Evolutionary conservation across 2,113 vertebrate species (phyloP).

Genomic region (Ophiodon elongatus): DNA sequence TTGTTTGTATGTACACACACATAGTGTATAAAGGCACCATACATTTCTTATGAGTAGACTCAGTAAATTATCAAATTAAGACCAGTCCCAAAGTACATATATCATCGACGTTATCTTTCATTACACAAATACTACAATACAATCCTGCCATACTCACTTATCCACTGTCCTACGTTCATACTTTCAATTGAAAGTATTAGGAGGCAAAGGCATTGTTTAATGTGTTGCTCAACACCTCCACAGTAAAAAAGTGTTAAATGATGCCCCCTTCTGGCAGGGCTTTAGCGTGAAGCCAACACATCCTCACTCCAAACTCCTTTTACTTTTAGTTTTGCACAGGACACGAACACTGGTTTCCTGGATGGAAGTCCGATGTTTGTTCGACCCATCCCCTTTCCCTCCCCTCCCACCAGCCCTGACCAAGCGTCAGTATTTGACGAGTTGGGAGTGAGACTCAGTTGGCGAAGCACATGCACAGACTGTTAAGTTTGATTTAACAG

Average conservation of each 20-base stretch:
- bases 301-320: neutral
- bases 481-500: slow-evolving; percentile 8
- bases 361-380: neutral
- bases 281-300: neutral
- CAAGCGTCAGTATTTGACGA: neutral
- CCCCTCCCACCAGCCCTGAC: neutral
- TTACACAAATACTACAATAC: neutral
- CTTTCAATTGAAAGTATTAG: neutral
- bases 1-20: neutral
- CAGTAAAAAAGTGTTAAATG: too few species aligned
- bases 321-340: neutral
- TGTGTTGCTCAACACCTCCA: neutral
- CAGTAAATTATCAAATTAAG: neutral
- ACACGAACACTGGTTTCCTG: neutral
- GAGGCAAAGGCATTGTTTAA: neutral
- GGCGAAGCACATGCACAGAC: too few species aligned
- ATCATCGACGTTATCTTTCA: neutral
- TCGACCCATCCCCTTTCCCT: too few species aligned
- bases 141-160: neutral
- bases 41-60: neutral
- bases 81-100: neutral
- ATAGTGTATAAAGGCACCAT: slow-evolving; percentile 1
- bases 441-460: neutral
- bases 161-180: neutral
- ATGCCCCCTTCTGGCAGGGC: neutral